Conservation (phyloP, 2,888 invertebrate genomes). For the Lydus trimaculatus region DNA sequence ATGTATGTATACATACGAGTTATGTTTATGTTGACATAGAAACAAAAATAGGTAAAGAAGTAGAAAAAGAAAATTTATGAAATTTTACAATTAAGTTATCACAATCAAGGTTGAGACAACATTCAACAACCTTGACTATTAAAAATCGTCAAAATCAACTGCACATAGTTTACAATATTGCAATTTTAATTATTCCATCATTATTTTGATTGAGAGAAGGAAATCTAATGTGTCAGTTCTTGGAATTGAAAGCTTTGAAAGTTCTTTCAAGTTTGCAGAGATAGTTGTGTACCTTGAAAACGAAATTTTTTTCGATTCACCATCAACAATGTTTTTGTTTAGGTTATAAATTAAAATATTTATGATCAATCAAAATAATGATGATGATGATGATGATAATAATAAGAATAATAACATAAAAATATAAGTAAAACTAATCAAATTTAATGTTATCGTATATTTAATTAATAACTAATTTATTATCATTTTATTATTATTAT, state of each 20-base stretch:
- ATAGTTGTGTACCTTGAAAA: constrained; percentile 44
- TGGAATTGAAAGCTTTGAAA: constrained; percentile 14
- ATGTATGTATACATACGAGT: too few relatives aligned
- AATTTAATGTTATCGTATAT: neutral
- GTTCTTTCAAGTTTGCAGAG: constrained; percentile 25
- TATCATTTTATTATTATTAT: too few relatives aligned
- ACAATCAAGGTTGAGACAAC: constrained; percentile 45
- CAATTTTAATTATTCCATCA: constrained; percentile 2
- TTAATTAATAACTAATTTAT: neutral
- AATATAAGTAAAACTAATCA: neutral
- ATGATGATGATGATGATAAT: neutral
- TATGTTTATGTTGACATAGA: too few relatives aligned
- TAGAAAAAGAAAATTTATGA: neutral
- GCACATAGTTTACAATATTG: neutral
- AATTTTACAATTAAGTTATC: too few relatives aligned
- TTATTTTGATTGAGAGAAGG: neutral
- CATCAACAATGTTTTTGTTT: constrained; percentile 1
- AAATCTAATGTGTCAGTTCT: neutral
- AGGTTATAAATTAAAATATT: constrained; percentile 1
- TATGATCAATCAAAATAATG: constrained; percentile 1
- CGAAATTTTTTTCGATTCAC: constrained; percentile 23
- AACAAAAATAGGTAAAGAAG: neutral
- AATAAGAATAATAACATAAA: neutral
- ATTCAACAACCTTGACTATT: constrained; percentile 43
- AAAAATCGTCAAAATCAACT: constrained; percentile 39